These are phyloP conservation scores for Dione juno DNA, from an alignment of 2,888 invertebrate species.

Conservation along the genomic window DNA sequence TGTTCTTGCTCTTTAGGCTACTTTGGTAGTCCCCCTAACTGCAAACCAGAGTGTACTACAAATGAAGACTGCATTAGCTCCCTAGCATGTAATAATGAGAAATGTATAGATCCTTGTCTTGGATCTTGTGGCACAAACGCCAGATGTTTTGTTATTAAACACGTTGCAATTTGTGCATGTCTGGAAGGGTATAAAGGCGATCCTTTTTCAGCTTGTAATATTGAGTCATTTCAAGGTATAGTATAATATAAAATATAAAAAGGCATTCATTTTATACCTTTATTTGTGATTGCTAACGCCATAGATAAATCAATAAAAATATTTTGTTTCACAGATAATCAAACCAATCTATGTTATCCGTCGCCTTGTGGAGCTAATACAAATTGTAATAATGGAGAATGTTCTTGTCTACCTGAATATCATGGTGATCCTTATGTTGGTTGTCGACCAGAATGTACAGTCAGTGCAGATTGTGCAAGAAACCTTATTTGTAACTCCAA, in stretches of 20 bases:
- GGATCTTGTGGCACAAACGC: slow-evolving; percentile 86
- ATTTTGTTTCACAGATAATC: slow-evolving; percentile 52
- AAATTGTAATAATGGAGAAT: slow-evolving; percentile 86
- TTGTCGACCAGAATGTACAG: slow-evolving; percentile 92
- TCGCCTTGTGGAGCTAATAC: slow-evolving; percentile 90
- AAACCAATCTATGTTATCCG: slow-evolving; percentile 85
- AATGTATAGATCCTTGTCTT: slow-evolving; percentile 87
- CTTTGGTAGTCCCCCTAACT: slow-evolving; percentile 86
- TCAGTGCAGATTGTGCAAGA: slow-evolving; percentile 88
- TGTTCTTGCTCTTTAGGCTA: slow-evolving; percentile 85
- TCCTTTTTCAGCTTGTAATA: slow-evolving; percentile 80
- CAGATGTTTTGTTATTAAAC: slow-evolving; percentile 83
- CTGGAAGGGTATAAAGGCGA: slow-evolving; percentile 84
- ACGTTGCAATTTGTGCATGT: slow-evolving; percentile 86
- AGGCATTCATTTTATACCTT: neutral
- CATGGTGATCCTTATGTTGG: slow-evolving; percentile 90
- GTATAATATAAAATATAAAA: slow-evolving; percentile 25
- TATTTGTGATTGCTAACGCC: neutral
- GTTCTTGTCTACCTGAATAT: slow-evolving; percentile 88
- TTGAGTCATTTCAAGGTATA: slow-evolving; percentile 67
- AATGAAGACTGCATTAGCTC: slow-evolving; percentile 87
- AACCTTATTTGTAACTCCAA: slow-evolving; percentile 87
- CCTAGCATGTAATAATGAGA: slow-evolving; percentile 85
- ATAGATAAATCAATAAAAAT: neutral
- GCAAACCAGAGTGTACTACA: slow-evolving; percentile 86